Conservation (phyloP, 2,797 vertebrate species). For the Leptodactylus fallax region DNA sequence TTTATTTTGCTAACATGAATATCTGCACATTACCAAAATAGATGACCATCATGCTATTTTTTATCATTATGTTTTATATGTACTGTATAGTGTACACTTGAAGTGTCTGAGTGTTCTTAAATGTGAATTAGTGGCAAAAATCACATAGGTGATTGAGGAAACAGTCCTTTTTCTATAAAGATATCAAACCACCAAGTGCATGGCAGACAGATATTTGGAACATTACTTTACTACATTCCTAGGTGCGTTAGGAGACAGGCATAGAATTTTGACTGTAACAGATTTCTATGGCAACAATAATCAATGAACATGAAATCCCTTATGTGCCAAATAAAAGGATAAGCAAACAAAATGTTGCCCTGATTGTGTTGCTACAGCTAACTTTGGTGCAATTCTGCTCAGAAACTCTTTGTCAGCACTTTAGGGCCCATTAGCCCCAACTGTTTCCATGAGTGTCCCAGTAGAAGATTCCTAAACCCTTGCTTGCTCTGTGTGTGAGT, state of each 20-base stretch:
- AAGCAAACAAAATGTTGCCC: not conserved
- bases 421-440: conserved; percentile 39
- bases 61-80: conserved; percentile 2
- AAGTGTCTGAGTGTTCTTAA: conserved; percentile 14
- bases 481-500: conserved; percentile 54
- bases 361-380: conserved; percentile 27
- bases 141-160: conserved; percentile 35
- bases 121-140: conserved; percentile 13
- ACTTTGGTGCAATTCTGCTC: conserved; percentile 24
- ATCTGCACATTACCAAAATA: conserved; percentile 9
- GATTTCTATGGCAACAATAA: not conserved
- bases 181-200: not conserved
- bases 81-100: not conserved
- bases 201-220: conserved; percentile 1
- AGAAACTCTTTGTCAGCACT: conserved; percentile 44
- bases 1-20: not conserved
- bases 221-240: not conserved
- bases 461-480: conserved; percentile 36
- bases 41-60: conserved; percentile 3
- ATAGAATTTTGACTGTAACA: conserved; percentile 22
- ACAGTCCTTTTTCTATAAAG: not conserved
- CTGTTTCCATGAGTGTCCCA: conserved; percentile 11
- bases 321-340: conserved; percentile 37
- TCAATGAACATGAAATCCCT: not conserved
- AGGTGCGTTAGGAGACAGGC: conserved; percentile 20